A percentile compares a stretch with the other conserved stretches of the same genome.
Evolutionary conservation across 37 sponge, comb jelly and placozoan species (phyloP).

Genomic region (Oopsacas minuta): DNA sequence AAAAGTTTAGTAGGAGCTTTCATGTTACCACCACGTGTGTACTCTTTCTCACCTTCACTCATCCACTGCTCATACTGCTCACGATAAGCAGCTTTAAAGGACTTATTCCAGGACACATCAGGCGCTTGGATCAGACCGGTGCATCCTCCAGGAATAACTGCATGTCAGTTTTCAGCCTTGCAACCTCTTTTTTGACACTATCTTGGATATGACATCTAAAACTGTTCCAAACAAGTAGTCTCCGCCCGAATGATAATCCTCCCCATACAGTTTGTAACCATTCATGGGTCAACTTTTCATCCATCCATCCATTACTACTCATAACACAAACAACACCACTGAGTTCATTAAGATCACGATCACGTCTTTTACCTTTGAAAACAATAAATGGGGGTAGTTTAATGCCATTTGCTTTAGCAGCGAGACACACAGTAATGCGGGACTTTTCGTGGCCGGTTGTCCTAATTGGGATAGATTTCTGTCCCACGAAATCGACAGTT

Average conservation of each 20-base stretch:
- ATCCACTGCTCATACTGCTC: slow-evolving; percentile 36
- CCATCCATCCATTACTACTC: slow-evolving; percentile 39
- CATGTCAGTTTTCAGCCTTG: not conserved
- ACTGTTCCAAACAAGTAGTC: slow-evolving; percentile 42
- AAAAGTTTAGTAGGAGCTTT: slow-evolving; percentile 31
- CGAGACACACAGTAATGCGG: slow-evolving; percentile 35
- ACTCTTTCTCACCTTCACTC: slow-evolving; percentile 28
- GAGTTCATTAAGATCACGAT: slow-evolving; percentile 9
- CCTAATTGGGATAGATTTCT: slow-evolving; percentile 29
- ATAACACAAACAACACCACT: slow-evolving; percentile 27
- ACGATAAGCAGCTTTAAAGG: slow-evolving; percentile 29
- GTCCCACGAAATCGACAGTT: slow-evolving; percentile 32
- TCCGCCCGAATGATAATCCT: slow-evolving; percentile 22
- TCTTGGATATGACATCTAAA: slow-evolving; percentile 36
- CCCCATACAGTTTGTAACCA: slow-evolving; percentile 37
- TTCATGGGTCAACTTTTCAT: slow-evolving; percentile 34
- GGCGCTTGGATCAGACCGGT: slow-evolving; percentile 36
- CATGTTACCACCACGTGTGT: slow-evolving; percentile 37
- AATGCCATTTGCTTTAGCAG: slow-evolving; percentile 37
- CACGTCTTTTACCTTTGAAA: slow-evolving; percentile 38
- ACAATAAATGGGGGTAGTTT: slow-evolving; percentile 40
- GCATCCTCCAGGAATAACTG: slow-evolving; percentile 38
- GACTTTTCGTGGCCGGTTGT: slow-evolving; percentile 51
- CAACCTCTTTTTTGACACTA: not conserved
- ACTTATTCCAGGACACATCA: slow-evolving; percentile 33